Base-by-base conservation (phyloP, 2,888 invertebrate genomes). In the Meandrusa payeni region DNA sequence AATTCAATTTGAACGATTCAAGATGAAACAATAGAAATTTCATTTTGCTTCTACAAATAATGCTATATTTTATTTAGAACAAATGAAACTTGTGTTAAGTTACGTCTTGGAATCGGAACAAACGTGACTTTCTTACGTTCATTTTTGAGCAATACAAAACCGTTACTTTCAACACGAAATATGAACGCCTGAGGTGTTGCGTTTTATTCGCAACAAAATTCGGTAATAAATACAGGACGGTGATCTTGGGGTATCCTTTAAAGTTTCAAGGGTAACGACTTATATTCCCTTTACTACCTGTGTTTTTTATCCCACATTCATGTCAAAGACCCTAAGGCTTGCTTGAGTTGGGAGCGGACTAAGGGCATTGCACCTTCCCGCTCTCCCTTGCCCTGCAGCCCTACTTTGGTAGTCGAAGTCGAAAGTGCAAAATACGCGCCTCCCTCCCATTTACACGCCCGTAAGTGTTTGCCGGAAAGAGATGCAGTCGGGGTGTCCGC, bases 301-400 rank as follows among this genome's bases (percentile, higher is more conserved):
- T 77, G 73, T 81, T 86, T 86, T 85, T 85, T 81, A 68, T 69
- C 67, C 74, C 64, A 52, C 54, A 51, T 73, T 70, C 70, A 62
- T 79, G 81, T 81, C 80, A 78, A 83, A 85, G 76, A 67, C 75
- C 79, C 73, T 61, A 59, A 76, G 81, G 72, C 75, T 72, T 71
- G 68, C 73, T 76, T 61, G 63, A 66, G 71, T 76, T 76, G 73
- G 76, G 64, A 65, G 67, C 72, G 67, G 44, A 66, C 73, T 74
- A 76, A 83, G 87, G 86, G 83, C 87, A 85, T 72, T 85, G 85
- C 79, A 74, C 87, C 81, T 79, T 74, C 67, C 71, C 76, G 76
- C 72, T 80, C 82, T 83, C 85, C 85, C 83, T 82, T 82, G 76
- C 83, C 80, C 82, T 82, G 81, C 72, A 85, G 85, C 86, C 86